Percentiles rank a stretch among this genome's conserved stretches.
Evolutionary conservation across 2,113 vertebrate species (phyloP).

Genomic region (Elgaria multicarinata): DNA sequence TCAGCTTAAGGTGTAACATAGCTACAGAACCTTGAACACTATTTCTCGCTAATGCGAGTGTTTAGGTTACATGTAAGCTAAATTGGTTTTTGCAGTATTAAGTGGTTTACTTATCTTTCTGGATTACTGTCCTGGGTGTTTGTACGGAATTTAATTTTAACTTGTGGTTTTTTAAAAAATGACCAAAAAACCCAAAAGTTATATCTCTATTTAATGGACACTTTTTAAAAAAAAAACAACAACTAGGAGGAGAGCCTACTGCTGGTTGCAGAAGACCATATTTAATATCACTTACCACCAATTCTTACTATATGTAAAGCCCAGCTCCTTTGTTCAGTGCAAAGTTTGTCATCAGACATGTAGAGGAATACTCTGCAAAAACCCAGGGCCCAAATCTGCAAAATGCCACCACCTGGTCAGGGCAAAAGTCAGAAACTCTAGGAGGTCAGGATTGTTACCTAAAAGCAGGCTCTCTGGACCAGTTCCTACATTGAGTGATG

Average conservation of each 20-base stretch:
- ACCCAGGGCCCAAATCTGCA: too few relatives aligned
- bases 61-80: constrained; percentile 36
- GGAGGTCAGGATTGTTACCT: too few relatives aligned
- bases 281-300: not conserved
- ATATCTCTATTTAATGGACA: constrained; percentile 3
- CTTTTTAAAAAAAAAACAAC: not conserved
- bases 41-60: constrained; percentile 21
- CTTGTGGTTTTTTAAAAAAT: constrained; percentile 23
- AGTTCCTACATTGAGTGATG: too few relatives aligned
- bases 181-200: not conserved
- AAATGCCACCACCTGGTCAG: too few relatives aligned
- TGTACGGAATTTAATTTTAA: constrained; percentile 11
- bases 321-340: not conserved
- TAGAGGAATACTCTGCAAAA: too few relatives aligned
- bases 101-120: constrained; percentile 22
- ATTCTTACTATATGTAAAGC: not conserved
- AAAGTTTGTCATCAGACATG: too few relatives aligned
- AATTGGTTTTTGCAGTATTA: constrained; percentile 46
- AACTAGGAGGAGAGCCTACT: not conserved
- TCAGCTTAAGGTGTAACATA: not conserved
- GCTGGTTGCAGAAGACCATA: not conserved
- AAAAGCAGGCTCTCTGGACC: too few relatives aligned
- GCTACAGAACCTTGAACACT: constrained; percentile 12
- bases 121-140: not conserved
- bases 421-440: too few relatives aligned